Evolutionary conservation across 2,888 invertebrate species (phyloP).

Genomic region (Cataglyphis albicans): DNA sequence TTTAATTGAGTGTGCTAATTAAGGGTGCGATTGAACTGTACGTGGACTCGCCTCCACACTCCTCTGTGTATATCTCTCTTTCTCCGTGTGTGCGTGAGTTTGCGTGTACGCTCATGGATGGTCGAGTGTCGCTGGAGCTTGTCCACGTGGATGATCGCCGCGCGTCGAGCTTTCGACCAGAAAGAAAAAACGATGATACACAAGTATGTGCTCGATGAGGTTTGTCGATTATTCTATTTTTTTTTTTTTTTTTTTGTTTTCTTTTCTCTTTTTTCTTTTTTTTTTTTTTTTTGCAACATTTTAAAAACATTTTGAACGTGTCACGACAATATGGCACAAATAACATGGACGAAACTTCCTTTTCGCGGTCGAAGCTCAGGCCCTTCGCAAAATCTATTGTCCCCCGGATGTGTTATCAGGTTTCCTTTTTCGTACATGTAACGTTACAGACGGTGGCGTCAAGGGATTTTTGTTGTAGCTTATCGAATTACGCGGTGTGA

Average conservation of each 20-base stretch:
- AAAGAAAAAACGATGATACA: conserved; percentile 32
- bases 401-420: background rate
- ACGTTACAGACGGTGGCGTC: conserved; percentile 2
- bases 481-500: conserved; percentile 14
- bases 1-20: conserved; percentile 82
- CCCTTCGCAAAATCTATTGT: conserved; percentile 5
- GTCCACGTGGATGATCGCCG: conserved; percentile 25
- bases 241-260: background rate
- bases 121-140: conserved; percentile 23
- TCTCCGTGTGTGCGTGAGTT: conserved; percentile 1
- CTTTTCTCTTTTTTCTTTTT: background rate
- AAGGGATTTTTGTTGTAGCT: conserved; percentile 12
- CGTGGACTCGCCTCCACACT: conserved; percentile 23
- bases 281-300: background rate
- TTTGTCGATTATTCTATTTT: conserved; percentile 31
- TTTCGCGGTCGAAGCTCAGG: conserved; percentile 11
- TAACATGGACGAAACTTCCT: conserved; percentile 15
- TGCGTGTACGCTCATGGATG: background rate
- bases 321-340: background rate
- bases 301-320: conserved; percentile 14
- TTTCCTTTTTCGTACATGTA: conserved; percentile 9
- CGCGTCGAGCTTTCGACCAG: background rate
- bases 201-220: conserved; percentile 12
- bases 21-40: conserved; percentile 80
- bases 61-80: background rate